Base-by-base conservation (phyloP, 2,113 vertebrate species). In the Merops nubicus region DNA sequence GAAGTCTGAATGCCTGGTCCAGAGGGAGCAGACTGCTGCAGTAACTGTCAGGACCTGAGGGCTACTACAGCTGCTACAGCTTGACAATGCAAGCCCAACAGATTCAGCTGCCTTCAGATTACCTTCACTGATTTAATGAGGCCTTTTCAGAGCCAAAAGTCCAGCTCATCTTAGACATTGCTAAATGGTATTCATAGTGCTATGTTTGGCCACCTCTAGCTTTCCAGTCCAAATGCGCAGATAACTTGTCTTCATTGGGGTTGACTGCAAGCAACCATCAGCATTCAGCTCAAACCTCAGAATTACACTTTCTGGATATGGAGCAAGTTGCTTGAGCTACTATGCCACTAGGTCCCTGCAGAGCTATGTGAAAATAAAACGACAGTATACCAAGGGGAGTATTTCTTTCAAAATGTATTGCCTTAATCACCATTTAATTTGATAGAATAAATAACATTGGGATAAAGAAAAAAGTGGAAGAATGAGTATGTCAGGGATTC, bases 61-160 rank as follows among this genome's bases (percentile, higher is more conserved):
- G 13, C 31, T 80, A 21, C 20, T 68, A 19, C 21, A 80, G 38
- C 20, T 75, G 20, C 11, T 68, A n/a, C n/a, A n/a, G n/a, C n/a
- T 5, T 56, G 38, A 42, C 0, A 0, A 15, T 17, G 19, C 0
- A 0, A 68, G 9, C 18, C 23, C 34, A n/a, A 53, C 38, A 76
- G 16, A 31, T 63, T 17, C 7, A 59, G 28, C 18, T 13, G 53
- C 73, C 38, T 88, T 81, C 38, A 56, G 8, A 6, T 13, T 42
- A 33, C 36, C 26, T 67, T 62, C 68, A 26, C 31, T 48, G 31
- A 26, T 40, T 47, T 50, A 75, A 67, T 26, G 8, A 43, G 20
- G 33, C 18, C 7, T 83, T 88, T 84, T 62, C 47, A 80, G 84
- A 43, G 15, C 7, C n/a, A 26, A 21, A 85, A 59, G 21, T 22